Evolutionary conservation across 2,888 invertebrate species (phyloP), one percentile per base, ranked within the genome.

Genomic region (Leucozona laternaria): DNA sequence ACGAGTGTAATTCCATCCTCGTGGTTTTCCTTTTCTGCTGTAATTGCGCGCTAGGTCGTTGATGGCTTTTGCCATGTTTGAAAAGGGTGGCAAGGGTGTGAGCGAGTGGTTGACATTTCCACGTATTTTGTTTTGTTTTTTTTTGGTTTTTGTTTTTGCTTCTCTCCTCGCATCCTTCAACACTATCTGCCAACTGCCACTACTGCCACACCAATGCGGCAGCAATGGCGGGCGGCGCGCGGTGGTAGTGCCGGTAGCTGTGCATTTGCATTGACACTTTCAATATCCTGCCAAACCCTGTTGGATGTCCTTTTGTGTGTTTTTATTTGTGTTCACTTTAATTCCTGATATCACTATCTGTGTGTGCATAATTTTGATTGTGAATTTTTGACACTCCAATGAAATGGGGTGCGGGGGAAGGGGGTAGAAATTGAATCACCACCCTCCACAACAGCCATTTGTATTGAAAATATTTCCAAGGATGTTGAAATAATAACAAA

Each of bases 11-110:
- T 82, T 75, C 78, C 78, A 75, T 82, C 86, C 82, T 86, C 86
- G 86, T 86, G 82, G 86, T 79, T 81, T 75, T 81, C 53, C 66
- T 72, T 79, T 78, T 73, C 43, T 62, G 58, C 60, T 86, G 81
- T 86, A 79, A 86, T 79, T 82, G 82, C 78, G 86, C 86, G 78
- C 75, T 82, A 78, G 85, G 81, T 86, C 78, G 78, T 37, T 58
- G 80, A 84, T 76, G 57, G 53, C 68, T 68, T 53, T 53, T 62
- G 50, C 37, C 53, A 20, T 43, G 28, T 66, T 66, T 64, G 37
- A 13, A 25, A 40, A 15, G 15, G 15, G 15, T 13, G 22, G 37
- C 11, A 22, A 8, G 7, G 40, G 53, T 3, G 15, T 11, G 53
- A 11, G 31, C 5, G 68, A 34, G 58, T 53, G 60, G 31, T 40